Evolutionary conservation across 2,113 vertebrate genomes (phyloP).

Genomic region (Notiomystis cincta): DNA sequence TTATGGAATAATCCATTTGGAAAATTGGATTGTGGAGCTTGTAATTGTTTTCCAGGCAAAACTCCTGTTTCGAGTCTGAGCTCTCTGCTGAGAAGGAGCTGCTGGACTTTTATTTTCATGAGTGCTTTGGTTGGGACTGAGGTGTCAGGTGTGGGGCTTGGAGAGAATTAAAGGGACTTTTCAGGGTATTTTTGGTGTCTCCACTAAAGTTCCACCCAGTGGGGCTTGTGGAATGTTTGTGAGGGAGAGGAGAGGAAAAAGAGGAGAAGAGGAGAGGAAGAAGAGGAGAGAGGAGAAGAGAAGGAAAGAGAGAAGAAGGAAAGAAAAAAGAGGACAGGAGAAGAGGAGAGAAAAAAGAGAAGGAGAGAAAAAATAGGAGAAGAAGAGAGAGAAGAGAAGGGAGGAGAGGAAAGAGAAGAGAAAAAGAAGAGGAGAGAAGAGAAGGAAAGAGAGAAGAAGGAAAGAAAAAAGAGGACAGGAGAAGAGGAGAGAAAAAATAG

Average conservation of each 20-base stretch:
- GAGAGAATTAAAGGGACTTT: neutral
- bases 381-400: neutral
- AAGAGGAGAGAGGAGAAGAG: neutral
- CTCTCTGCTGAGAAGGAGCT: conserved; percentile 33
- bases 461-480: neutral
- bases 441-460: too few relatives aligned
- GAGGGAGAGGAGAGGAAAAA: neutral
- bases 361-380: neutral
- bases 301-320: neutral
- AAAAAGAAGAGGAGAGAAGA: too few relatives aligned
- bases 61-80: conserved; percentile 26
- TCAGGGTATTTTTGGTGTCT: neutral
- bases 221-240: neutral
- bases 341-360: too few relatives aligned
- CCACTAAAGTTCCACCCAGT: neutral
- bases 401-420: too few relatives aligned
- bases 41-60: conserved; percentile 64
- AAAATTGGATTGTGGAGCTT: conserved; percentile 67
- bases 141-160: neutral
- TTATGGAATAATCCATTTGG: conserved; percentile 65
- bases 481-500: too few relatives aligned
- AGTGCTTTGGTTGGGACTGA: neutral
- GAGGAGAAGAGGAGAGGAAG: neutral
- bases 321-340: too few relatives aligned
- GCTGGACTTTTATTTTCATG: conserved; percentile 37